Percentiles rank a stretch among this genome's conserved stretches.
Conservation (phyloP, 2,113 vertebrate species). For the Ciconia stormi region DNA sequence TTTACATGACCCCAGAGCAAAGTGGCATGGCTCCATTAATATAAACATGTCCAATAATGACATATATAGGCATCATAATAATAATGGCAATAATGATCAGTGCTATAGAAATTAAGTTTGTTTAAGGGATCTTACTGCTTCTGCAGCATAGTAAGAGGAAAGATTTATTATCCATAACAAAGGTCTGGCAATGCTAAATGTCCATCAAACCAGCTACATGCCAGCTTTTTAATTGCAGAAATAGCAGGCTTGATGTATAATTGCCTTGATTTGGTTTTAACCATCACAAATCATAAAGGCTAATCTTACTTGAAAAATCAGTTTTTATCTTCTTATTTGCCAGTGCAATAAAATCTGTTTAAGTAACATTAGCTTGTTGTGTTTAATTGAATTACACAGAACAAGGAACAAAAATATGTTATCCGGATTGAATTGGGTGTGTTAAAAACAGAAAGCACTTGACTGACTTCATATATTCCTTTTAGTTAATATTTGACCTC, state of each 20-base stretch:
- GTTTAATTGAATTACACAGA: constrained; percentile 21
- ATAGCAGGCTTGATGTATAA: neutral
- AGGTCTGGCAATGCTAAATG: neutral
- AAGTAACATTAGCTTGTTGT: neutral
- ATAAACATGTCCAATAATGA: neutral
- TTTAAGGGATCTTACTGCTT: neutral
- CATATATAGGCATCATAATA: neutral
- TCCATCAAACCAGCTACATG: neutral
- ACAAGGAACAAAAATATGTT: neutral
- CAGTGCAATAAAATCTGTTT: neutral
- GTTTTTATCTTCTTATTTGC: neutral
- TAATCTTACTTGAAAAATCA: neutral
- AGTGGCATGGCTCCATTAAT: neutral
- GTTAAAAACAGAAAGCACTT: neutral
- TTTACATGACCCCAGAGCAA: neutral
- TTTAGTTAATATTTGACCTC: neutral
- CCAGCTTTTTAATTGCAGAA: neutral
- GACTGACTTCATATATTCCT: neutral
- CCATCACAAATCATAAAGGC: neutral
- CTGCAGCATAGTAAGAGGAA: neutral
- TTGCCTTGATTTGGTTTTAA: neutral
- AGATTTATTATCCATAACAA: neutral
- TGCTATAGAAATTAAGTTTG: neutral
- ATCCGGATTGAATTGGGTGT: neutral
- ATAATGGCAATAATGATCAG: neutral